Base-by-base conservation (phyloP, 1,140 invertebrate genomes). In the Drosophila nasuta region DNA sequence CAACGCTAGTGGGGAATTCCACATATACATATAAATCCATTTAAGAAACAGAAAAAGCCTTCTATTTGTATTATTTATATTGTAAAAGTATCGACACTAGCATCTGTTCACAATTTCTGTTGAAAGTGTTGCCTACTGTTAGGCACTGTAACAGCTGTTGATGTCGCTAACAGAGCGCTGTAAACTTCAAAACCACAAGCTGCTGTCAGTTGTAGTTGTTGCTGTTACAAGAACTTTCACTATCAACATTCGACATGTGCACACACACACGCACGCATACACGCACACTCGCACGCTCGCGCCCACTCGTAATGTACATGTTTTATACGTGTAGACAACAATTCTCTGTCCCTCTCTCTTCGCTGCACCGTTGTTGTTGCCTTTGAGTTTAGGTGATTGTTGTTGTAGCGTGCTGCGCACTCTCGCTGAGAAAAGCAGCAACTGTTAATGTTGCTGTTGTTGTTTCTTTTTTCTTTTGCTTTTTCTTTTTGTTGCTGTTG, bases 171-270 rank as follows among this genome's bases (percentile, higher is more conserved):
- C 66, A 79, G 46, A 7, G n/a, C 5, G 6, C 74, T 88, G 83
- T 89, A 73, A 88, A 88, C 83, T 89, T 88, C 77, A 89, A 89
- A 81, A 59, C 62, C 67, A 65, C 60, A 74, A 73, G 15, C 58
- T 48, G 69, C 17, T 73, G 20, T 25, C 20, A 25, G 20, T 25
- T 66, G 51, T 82, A 64, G 64, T 63, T 67, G 65, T 77, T 70
- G 65, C 59, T 65, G 66, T 20, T 69, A 59, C 33, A 20, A 45
- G 66, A 79, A 88, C 83, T 88, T 88, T 88, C 83, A 88, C 83
- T 87, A 82, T 88, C 80, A 75, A 41, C 64, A 68, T 72, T 67
- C 66, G 63, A 46, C 60, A 82, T 66, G 67, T 75, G 70, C 49
- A 64, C 11, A 60, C 49, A 77, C 20, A 66, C 51, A 56, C 5